These are phyloP conservation scores for Lepilemur septentrionalis DNA, from an alignment of 2,797 vertebrate species.

Conservation along the genomic window DNA sequence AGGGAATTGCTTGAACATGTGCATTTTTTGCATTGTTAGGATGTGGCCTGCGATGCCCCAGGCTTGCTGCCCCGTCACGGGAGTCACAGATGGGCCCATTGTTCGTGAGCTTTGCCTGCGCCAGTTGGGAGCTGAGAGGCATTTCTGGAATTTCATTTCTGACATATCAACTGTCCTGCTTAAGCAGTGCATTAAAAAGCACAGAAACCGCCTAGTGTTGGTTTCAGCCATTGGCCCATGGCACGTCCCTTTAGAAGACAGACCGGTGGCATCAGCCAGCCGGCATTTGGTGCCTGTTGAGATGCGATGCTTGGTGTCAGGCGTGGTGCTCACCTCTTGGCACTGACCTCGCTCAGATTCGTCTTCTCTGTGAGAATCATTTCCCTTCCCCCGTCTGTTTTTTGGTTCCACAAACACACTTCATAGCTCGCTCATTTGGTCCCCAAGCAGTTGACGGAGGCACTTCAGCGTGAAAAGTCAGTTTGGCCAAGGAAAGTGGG, in stretches of 20 bases:
- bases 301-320: slow-evolving; percentile 61
- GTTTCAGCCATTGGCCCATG: slow-evolving; percentile 65
- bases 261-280: slow-evolving; percentile 48
- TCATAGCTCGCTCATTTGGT: background rate
- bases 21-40: background rate
- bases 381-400: background rate
- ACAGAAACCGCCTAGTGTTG: slow-evolving; percentile 68
- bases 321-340: background rate
- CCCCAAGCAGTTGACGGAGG: background rate
- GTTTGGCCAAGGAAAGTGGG: background rate
- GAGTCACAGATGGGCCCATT: background rate
- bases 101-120: slow-evolving; percentile 28
- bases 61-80: background rate
- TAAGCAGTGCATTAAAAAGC: slow-evolving; percentile 69
- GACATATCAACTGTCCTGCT: slow-evolving; percentile 63
- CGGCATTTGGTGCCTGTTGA: slow-evolving; percentile 27
- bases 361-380: slow-evolving; percentile 1
- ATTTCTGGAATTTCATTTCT: slow-evolving; percentile 31
- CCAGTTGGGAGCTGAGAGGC: background rate
- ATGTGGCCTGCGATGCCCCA: background rate
- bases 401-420: background rate
- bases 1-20: background rate
- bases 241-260: slow-evolving; percentile 59
- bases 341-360: slow-evolving; percentile 53
- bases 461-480: background rate